Percentiles rank a stretch among this genome's conserved stretches.
Conservation (phyloP, 2,113 vertebrate genomes). For the Mormyrus iriodes region DNA sequence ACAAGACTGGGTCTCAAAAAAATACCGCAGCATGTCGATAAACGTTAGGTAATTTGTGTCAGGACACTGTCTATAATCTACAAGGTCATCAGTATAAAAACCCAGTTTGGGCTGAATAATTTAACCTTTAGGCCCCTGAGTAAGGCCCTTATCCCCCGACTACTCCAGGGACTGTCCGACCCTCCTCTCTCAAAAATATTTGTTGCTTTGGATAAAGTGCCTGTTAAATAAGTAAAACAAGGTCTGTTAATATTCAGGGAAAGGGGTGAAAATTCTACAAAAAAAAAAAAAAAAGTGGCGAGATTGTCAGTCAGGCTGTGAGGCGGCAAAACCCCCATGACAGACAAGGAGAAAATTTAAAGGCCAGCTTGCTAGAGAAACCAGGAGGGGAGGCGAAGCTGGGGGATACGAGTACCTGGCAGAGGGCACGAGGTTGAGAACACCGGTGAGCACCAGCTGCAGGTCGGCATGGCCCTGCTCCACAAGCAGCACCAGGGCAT, state of each 20-base stretch:
- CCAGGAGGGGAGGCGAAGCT: background rate
- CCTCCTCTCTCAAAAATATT: background rate
- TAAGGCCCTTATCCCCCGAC: background rate
- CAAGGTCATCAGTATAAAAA: background rate
- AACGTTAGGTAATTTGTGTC: background rate
- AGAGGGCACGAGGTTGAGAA: constrained; percentile 85
- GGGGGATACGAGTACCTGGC: constrained; percentile 64
- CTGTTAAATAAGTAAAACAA: background rate
- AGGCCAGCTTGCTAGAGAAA: background rate
- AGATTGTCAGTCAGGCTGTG: background rate
- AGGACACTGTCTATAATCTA: background rate
- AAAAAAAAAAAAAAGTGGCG: background rate
- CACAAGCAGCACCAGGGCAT: constrained; percentile 79
- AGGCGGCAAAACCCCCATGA: background rate
- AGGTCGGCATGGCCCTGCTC: constrained; percentile 80
- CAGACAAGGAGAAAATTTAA: background rate
- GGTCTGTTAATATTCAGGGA: background rate
- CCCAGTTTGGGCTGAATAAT: background rate
- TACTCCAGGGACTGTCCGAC: background rate
- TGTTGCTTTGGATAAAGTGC: background rate
- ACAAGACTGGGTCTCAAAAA: background rate
- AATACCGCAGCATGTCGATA: background rate
- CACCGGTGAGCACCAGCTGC: constrained; percentile 68
- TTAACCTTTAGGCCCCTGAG: background rate
- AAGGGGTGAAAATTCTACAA: background rate